A percentile compares a stretch with the other conserved stretches of the same genome.
Conservation (phyloP, 30 jellyfish, hydroid and myxozoan genomes). For the Hydractinia symbiolongicarpus region DNA sequence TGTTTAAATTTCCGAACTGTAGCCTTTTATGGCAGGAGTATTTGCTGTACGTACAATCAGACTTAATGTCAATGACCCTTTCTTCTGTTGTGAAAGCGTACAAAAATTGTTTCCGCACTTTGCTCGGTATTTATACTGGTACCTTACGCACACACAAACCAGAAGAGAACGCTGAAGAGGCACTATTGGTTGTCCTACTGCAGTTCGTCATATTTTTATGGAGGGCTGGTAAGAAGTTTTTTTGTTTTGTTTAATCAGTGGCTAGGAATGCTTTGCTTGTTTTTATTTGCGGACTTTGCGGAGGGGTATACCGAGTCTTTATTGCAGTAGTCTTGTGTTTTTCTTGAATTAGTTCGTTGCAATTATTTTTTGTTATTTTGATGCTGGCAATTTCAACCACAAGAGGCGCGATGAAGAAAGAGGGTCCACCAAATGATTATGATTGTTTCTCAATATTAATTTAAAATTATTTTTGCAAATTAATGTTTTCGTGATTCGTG, state of each 20-base stretch:
- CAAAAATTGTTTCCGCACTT: conserved; percentile 46
- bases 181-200: conserved; percentile 30
- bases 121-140: conserved; percentile 49
- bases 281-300: not conserved
- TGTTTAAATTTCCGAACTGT: conserved; percentile 47
- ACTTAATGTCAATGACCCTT: conserved; percentile 29
- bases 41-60: conserved; percentile 50
- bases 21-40: conserved; percentile 56
- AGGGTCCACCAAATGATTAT: no score
- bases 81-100: conserved; percentile 38
- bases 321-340: no score
- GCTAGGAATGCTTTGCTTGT: not conserved
- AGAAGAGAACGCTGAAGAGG: conserved; percentile 28
- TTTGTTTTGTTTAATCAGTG: not conserved
- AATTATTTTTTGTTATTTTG: no score
- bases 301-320: not conserved
- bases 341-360: no score
- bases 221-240: conserved; percentile 60
- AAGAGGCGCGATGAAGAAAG: no score
- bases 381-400: no score
- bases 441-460: no score
- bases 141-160: conserved; percentile 44
- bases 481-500: no score
- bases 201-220: conserved; percentile 48
- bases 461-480: no score